Conservation (phyloP, 2,113 vertebrate genomes). For the Coreoperca whiteheadi region DNA sequence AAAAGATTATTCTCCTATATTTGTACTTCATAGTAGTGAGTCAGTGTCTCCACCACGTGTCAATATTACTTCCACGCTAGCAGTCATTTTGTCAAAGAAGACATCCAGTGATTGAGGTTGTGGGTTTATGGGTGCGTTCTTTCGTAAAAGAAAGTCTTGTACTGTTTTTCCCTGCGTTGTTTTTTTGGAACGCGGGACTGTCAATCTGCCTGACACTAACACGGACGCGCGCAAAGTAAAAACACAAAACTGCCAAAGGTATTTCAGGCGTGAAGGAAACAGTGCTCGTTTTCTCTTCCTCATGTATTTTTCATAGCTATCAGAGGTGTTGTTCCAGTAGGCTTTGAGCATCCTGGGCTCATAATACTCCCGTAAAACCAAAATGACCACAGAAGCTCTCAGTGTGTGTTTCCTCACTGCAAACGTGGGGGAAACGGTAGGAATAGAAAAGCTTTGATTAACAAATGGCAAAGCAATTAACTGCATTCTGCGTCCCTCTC, state of each 20-base stretch:
- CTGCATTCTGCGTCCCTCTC: background rate
- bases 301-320: constrained; percentile 7
- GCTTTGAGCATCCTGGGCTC: background rate
- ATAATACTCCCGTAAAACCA: background rate
- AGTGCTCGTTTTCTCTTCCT: background rate
- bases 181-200: background rate
- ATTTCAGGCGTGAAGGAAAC: constrained; percentile 15
- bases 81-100: background rate
- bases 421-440: background rate
- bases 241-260: background rate
- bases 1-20: background rate
- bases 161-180: background rate
- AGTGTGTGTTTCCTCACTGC: no score
- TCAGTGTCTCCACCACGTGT: background rate
- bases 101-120: background rate
- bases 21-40: background rate
- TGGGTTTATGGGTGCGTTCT: background rate
- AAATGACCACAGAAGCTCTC: background rate
- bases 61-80: no score
- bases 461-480: background rate
- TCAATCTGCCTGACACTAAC: background rate
- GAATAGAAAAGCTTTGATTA: background rate
- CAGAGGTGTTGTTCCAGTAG: background rate
- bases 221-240: background rate
- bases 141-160: background rate